Evolutionary conservation across 2,113 vertebrate species (phyloP).

Genomic region (Paramormyrops kingsleyae): DNA sequence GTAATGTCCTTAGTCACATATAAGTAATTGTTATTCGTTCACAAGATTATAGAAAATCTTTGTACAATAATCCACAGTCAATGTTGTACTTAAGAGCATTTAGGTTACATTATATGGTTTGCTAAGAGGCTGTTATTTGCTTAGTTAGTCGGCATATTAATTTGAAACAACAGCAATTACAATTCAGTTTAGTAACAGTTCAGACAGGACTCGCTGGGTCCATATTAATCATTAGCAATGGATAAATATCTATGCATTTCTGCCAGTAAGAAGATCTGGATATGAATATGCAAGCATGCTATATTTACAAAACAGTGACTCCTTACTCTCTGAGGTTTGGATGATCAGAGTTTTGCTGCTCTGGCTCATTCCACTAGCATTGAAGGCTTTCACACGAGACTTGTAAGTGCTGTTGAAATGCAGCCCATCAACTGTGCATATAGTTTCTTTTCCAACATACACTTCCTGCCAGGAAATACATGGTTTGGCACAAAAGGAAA

Average conservation of each 20-base stretch:
- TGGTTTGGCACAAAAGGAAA: background rate
- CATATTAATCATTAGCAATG: background rate
- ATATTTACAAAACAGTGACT: background rate
- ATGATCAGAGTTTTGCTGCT: slow-evolving; percentile 98
- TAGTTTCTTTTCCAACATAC: slow-evolving; percentile 93
- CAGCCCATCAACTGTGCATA: slow-evolving; percentile 97
- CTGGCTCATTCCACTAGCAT: slow-evolving; percentile 85
- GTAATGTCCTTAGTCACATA: background rate
- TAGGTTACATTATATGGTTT: background rate
- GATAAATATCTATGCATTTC: background rate
- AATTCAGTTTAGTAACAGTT: background rate
- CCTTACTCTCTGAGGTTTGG: slow-evolving; percentile 93
- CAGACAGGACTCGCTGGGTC: background rate
- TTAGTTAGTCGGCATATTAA: background rate
- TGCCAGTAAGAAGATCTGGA: background rate
- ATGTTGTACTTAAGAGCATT: background rate
- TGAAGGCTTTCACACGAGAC: slow-evolving; percentile 92
- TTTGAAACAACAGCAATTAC: background rate
- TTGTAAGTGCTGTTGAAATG: slow-evolving; percentile 98
- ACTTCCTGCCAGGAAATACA: slow-evolving; percentile 73
- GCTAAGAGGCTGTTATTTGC: background rate
- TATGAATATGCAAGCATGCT: background rate
- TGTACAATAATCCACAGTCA: background rate
- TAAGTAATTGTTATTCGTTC: no score
- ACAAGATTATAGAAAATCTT: no score